A percentile compares a stretch with the other conserved stretches of the same genome.
These are phyloP conservation scores for Dufourea novaeangliae DNA, from an alignment of 1,140 invertebrate species.

Conservation along the genomic window DNA sequence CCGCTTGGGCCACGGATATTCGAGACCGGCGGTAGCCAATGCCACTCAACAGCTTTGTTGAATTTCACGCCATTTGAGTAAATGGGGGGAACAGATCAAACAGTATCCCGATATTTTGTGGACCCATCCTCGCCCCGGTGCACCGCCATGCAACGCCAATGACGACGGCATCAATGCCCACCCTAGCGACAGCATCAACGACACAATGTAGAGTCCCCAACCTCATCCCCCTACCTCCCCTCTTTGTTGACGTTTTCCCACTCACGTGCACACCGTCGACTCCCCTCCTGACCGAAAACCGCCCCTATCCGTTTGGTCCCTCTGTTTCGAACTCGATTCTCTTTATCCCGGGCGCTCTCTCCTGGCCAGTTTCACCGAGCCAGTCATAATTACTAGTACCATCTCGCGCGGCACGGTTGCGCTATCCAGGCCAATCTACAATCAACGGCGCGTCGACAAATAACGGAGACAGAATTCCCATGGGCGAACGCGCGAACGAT, in stretches of 20 bases:
- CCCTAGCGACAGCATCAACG: conserved; percentile 23
- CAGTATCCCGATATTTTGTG: conserved; percentile 74
- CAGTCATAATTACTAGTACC: conserved; percentile 69
- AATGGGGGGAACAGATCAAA: conserved; percentile 77
- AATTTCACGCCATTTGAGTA: conserved; percentile 78
- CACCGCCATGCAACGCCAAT: conserved; percentile 27
- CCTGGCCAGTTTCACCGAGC: conserved; percentile 31
- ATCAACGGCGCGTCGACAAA: conserved; percentile 70
- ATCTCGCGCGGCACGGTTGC: conserved; percentile 51
- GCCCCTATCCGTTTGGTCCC: conserved; percentile 33
- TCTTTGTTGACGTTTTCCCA: conserved; percentile 33
- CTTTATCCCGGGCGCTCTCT: neutral
- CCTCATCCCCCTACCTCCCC: too few relatives aligned
- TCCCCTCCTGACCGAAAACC: conserved; percentile 31
- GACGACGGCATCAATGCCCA: conserved; percentile 34
- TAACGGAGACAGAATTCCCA: conserved; percentile 46
- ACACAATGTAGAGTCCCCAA: conserved; percentile 24
- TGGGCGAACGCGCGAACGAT: conserved; percentile 13
- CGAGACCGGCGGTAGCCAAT: conserved; percentile 60
- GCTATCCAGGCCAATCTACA: conserved; percentile 70
- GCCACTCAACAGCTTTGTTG: conserved; percentile 76
- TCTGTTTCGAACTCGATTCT: conserved; percentile 34
- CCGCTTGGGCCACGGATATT: conserved; percentile 58
- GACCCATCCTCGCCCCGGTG: conserved; percentile 54
- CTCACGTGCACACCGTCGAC: conserved; percentile 11